These are phyloP conservation scores for Oryzaephilus surinamensis DNA, from an alignment of 1,140 invertebrate genomes.

Conservation along the genomic window DNA sequence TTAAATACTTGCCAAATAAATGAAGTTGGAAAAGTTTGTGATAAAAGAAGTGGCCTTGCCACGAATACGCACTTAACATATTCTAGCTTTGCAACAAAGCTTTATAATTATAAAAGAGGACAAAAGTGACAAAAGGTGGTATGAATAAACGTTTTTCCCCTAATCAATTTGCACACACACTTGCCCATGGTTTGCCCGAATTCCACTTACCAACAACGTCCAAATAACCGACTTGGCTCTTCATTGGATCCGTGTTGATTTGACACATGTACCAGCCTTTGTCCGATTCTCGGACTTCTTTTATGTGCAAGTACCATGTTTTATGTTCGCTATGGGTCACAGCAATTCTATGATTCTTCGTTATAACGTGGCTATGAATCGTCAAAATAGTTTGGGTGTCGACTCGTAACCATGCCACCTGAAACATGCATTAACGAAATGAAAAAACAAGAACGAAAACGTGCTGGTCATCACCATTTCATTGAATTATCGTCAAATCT, in stretches of 20 bases:
- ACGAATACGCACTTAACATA: no score
- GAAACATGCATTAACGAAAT: slow-evolving; percentile 32
- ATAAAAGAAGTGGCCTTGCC: no score
- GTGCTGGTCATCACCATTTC: no score
- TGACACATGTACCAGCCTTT: no score
- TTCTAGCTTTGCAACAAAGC: no score
- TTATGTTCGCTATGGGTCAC: slow-evolving; percentile 77
- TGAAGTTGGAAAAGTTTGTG: no score
- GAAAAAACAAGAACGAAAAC: no score
- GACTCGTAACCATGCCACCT: slow-evolving; percentile 86
- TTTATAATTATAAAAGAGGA: no score
- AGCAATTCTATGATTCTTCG: slow-evolving; percentile 76
- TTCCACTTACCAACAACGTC: neutral
- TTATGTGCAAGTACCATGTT: slow-evolving; percentile 77
- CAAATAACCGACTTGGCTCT: neutral
- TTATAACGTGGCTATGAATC: slow-evolving; percentile 81
- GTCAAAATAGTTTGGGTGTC: slow-evolving; percentile 89
- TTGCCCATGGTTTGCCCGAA: neutral
- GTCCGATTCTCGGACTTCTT: slow-evolving; percentile 66
- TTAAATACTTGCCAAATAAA: no score
- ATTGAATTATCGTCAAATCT: no score
- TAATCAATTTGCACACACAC: neutral
- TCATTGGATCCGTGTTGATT: no score
- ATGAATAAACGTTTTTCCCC: neutral
- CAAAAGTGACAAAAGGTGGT: no score